Conservation (phyloP, 2,888 invertebrate genomes). For the Diachrysia chrysitis region DNA sequence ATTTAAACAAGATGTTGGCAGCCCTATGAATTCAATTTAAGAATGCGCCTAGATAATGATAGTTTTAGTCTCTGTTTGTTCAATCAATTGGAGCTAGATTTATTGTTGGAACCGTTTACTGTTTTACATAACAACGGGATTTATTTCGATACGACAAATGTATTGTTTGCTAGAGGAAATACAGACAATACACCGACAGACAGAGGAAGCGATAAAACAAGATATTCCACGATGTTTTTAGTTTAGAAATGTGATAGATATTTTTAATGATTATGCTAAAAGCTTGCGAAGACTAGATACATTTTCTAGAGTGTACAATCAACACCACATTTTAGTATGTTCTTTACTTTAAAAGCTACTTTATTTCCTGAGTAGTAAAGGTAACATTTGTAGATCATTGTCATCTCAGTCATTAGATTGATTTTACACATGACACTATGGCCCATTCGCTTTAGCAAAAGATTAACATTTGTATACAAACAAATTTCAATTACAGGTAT, state of each 20-base stretch:
- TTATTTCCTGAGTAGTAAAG: neutral
- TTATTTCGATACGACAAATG: conserved; percentile 34
- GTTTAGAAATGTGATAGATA: neutral
- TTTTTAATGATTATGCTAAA: conserved; percentile 1
- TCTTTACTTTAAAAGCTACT: neutral
- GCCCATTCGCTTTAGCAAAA: too few species aligned
- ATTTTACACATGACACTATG: too few species aligned
- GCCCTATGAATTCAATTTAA: conserved; percentile 55
- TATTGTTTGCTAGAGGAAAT: conserved; percentile 24
- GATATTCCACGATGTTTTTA: neutral
- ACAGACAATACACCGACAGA: conserved; percentile 6
- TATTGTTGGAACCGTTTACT: conserved; percentile 38
- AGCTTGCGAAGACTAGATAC: neutral
- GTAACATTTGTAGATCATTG: neutral
- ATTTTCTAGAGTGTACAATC: neutral
- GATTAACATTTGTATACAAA: too few species aligned
- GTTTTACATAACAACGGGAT: conserved; percentile 44
- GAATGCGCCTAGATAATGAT: conserved; percentile 48
- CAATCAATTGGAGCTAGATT: conserved; percentile 52
- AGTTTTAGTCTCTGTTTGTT: conserved; percentile 52
- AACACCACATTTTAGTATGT: neutral
- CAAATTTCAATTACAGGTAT: too few species aligned
- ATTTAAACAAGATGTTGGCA: conserved; percentile 21
- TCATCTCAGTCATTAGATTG: neutral
- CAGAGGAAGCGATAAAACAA: conserved; percentile 6